Evolutionary conservation across 2,888 invertebrate genomes (phyloP).

Genomic region (Notocelia uddmanniana): DNA sequence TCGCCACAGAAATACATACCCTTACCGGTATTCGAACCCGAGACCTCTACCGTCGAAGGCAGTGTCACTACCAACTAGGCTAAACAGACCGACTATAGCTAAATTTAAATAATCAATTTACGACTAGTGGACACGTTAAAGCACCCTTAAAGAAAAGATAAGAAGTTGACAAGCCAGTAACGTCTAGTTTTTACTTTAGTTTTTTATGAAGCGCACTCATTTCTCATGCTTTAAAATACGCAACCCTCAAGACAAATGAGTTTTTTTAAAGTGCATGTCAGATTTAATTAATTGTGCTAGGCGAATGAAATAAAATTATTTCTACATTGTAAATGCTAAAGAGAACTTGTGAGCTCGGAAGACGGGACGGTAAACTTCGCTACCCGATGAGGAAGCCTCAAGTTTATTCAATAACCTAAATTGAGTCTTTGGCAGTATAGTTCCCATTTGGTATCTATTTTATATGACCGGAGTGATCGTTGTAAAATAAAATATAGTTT

Average conservation of each 20-base stretch:
- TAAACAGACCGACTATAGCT: no score
- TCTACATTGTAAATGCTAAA: conserved; percentile 10
- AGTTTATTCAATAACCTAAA: conserved; percentile 28
- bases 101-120: no score
- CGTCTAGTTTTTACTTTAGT: background rate
- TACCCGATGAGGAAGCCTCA: conserved; percentile 19
- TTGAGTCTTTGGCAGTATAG: conserved; percentile 1
- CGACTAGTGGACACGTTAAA: no score
- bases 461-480: background rate
- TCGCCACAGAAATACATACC: no score
- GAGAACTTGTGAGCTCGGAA: background rate
- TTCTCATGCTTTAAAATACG: background rate
- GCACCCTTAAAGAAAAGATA: background rate
- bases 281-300: conserved; percentile 7
- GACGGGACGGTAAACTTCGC: conserved; percentile 14
- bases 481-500: background rate
- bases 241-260: background rate
- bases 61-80: no score
- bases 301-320: conserved; percentile 6
- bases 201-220: background rate
- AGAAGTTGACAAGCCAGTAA: background rate
- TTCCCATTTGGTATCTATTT: background rate
- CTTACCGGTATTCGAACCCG: no score
- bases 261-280: conserved; percentile 1
- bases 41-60: no score